Percentiles rank a stretch among this genome's conserved stretches.
Evolutionary conservation across 2,113 vertebrate species (phyloP).

Genomic region (Lanius ludovicianus): DNA sequence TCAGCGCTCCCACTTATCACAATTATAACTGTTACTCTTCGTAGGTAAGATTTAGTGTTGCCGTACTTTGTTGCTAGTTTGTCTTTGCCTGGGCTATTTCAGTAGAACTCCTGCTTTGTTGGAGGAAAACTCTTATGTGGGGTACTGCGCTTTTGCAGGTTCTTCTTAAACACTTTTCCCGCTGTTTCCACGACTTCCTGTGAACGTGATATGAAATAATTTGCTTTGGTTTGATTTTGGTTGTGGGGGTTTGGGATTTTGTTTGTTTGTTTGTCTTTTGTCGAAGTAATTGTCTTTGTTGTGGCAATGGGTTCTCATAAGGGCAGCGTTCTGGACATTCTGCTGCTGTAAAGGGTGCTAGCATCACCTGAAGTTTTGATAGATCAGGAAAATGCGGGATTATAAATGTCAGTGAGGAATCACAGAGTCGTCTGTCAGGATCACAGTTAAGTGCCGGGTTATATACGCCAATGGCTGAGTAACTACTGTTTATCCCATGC

Average conservation of each 20-base stretch:
- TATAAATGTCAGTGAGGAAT: neutral
- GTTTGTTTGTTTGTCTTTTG: neutral
- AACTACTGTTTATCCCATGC: neutral
- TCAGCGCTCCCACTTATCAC: neutral
- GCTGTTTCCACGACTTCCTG: neutral
- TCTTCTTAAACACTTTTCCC: neutral
- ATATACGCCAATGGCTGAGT: neutral
- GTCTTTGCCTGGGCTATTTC: neutral
- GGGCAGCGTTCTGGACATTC: neutral
- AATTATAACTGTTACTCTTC: neutral
- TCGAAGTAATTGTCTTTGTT: neutral
- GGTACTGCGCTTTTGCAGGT: neutral
- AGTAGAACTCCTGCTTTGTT: neutral
- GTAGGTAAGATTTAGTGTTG: neutral
- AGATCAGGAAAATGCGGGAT: neutral
- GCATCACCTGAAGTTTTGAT: fast-evolving
- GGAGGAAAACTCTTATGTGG: neutral
- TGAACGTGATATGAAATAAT: neutral
- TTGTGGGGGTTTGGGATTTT: neutral
- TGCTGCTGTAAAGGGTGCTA: neutral
- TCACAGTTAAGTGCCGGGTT: neutral
- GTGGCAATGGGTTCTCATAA: neutral
- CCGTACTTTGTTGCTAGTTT: neutral
- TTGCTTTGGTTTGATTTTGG: neutral
- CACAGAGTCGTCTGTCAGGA: neutral